phyloP scores from a whole-genome alignment of 37 sponge, comb jelly and placozoan species.

The Eunapius fragilis region DNA sequence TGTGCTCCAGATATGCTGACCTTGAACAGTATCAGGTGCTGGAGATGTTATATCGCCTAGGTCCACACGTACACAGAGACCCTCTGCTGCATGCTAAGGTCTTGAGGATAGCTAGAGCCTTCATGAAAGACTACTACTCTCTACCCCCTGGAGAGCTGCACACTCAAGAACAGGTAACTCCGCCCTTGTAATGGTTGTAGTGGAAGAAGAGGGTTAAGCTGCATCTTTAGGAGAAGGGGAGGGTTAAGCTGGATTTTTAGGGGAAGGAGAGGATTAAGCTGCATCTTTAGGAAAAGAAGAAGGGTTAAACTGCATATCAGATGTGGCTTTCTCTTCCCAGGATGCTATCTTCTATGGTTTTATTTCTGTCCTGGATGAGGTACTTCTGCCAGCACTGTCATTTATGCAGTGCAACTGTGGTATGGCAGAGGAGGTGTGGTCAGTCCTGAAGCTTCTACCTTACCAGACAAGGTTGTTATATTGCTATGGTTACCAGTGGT shows the following conservation, averaged over 20 bases:
- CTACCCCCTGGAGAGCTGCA: constrained; percentile 23
- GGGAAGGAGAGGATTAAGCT: too few species aligned
- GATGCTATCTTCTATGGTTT: constrained; percentile 49
- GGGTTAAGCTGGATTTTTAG: too few species aligned
- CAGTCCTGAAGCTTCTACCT: constrained; percentile 83
- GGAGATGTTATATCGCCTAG: constrained; percentile 73
- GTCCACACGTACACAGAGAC: constrained; percentile 76
- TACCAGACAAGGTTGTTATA: constrained; percentile 76
- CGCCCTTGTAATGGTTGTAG: background rate
- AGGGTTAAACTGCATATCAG: too few species aligned
- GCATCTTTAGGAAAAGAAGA: background rate
- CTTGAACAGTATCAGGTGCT: constrained; percentile 32
- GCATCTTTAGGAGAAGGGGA: background rate
- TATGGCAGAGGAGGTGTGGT: constrained; percentile 92
- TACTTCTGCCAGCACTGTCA: constrained; percentile 87
- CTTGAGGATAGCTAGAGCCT: constrained; percentile 71
- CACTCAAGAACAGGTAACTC: constrained; percentile 33
- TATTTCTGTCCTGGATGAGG: constrained; percentile 64
- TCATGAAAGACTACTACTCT: constrained; percentile 62
- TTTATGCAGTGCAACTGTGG: constrained; percentile 90
- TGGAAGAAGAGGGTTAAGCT: too few species aligned
- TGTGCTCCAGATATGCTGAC: constrained; percentile 27
- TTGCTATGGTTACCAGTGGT: background rate
- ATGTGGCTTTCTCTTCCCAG: background rate
- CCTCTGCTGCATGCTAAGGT: constrained; percentile 88